Conservation (phyloP, 2,113 vertebrate genomes). For the Pica pica region DNA sequence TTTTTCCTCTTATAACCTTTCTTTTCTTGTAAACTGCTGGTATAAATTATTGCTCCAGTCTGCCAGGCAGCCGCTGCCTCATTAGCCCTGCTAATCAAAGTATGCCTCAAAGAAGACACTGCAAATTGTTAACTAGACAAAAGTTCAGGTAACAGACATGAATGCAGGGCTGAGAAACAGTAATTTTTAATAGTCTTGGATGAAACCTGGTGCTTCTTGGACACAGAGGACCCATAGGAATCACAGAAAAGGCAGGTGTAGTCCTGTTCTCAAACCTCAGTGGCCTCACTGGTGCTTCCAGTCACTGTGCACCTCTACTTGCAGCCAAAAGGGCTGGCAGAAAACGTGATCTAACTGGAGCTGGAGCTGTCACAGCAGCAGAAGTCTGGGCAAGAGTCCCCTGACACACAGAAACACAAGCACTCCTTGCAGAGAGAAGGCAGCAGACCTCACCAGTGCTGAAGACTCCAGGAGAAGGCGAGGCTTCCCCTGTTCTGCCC, state of each 20-base stretch:
- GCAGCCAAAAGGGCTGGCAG: background rate
- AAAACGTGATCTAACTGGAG: background rate
- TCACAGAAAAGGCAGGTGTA: background rate
- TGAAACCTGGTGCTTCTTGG: background rate
- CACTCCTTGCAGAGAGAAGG: background rate
- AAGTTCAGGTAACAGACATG: background rate
- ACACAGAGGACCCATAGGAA: background rate
- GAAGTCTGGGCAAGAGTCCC: background rate
- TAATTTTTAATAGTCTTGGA: background rate
- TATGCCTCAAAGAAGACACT: background rate
- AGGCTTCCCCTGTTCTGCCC: background rate
- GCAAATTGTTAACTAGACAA: background rate
- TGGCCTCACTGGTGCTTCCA: background rate
- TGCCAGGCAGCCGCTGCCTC: background rate
- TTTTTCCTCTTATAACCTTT: background rate
- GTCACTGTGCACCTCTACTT: background rate
- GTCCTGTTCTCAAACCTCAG: background rate
- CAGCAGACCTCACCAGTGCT: background rate
- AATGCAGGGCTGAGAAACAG: background rate
- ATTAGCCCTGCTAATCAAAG: conserved; percentile 37
- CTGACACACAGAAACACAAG: background rate
- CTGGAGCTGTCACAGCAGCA: background rate
- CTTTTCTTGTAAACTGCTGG: background rate
- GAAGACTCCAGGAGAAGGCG: background rate
- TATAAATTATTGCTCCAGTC: background rate